Evolutionary conservation across 1,140 invertebrate genomes (phyloP).

Genomic region (Pygmarrhopalites habei): DNA sequence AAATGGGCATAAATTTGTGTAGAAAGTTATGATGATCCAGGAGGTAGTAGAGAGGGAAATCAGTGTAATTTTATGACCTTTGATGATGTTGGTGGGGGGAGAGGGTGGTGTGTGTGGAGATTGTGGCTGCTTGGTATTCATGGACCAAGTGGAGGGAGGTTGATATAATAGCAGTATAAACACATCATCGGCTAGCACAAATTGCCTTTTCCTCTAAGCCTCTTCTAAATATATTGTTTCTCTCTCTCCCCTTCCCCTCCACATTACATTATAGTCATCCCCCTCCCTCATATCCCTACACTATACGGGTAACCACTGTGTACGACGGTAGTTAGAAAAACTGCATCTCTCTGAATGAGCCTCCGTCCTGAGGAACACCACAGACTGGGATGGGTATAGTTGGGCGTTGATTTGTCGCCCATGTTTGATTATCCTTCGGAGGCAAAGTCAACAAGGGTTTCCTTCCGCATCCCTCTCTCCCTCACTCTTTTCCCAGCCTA

Average conservation of each 20-base stretch:
- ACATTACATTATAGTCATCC: background rate
- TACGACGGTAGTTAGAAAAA: constrained; percentile 5
- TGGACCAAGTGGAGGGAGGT: constrained; percentile 29
- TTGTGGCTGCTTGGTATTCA: constrained; percentile 29
- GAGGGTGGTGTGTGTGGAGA: background rate
- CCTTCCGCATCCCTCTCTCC: background rate
- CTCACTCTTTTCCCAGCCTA: constrained; percentile 3
- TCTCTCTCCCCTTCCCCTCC: background rate
- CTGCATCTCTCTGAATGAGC: background rate
- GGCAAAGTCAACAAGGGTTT: background rate
- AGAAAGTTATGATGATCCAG: constrained; percentile 17
- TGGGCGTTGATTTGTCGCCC: constrained; percentile 25
- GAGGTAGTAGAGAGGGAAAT: constrained; percentile 24
- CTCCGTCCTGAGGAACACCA: too few relatives aligned
- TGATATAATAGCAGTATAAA: constrained; percentile 35
- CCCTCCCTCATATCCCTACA: background rate
- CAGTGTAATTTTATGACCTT: constrained; percentile 36
- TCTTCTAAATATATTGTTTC: constrained; percentile 9
- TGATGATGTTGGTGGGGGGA: constrained; percentile 21
- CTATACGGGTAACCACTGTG: background rate
- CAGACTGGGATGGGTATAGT: background rate
- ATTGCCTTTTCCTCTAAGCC: constrained; percentile 33
- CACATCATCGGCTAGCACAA: constrained; percentile 34
- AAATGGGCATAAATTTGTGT: too few relatives aligned
- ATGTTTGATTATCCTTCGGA: constrained; percentile 25